phyloP scores from a whole-genome alignment of 92 coral and sea anemone species.

The Phenganax stokvisi region DNA sequence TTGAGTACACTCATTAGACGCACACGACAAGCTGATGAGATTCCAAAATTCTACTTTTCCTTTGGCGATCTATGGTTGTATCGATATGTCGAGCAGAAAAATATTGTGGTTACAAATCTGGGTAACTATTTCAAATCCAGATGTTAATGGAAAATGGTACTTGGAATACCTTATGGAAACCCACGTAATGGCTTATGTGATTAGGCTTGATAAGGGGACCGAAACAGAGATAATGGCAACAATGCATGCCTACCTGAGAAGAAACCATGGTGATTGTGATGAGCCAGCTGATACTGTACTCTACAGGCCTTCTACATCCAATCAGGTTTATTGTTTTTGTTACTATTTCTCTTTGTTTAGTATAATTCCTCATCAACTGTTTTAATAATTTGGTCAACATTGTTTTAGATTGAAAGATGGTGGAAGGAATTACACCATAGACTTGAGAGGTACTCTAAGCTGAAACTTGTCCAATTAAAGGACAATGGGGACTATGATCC shows the following conservation, averaged over 20 bases:
- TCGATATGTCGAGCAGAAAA: conserved; percentile 49
- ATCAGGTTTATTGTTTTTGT: background rate
- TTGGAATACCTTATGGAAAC: conserved; percentile 52
- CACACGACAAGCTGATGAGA: background rate
- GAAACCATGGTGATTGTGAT: background rate
- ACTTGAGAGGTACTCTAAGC: background rate
- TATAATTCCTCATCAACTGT: background rate
- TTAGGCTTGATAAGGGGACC: too few species aligned
- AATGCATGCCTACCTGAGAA: background rate
- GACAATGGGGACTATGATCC: background rate
- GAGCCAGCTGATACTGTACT: background rate
- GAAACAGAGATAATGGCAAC: background rate
- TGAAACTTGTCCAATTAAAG: background rate
- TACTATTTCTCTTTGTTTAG: background rate
- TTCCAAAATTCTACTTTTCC: conserved; percentile 48
- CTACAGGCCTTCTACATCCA: background rate
- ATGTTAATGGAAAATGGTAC: conserved; percentile 36
- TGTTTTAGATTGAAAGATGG: background rate
- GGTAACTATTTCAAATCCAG: conserved; percentile 45
- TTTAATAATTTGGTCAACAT: background rate
- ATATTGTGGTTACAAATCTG: conserved; percentile 45
- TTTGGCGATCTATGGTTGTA: conserved; percentile 52
- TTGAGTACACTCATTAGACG: background rate
- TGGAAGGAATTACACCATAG: background rate
- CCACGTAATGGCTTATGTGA: conserved; percentile 45